Conservation (phyloP, 2,888 invertebrate species). For the Mallateleia sp. region DNA sequence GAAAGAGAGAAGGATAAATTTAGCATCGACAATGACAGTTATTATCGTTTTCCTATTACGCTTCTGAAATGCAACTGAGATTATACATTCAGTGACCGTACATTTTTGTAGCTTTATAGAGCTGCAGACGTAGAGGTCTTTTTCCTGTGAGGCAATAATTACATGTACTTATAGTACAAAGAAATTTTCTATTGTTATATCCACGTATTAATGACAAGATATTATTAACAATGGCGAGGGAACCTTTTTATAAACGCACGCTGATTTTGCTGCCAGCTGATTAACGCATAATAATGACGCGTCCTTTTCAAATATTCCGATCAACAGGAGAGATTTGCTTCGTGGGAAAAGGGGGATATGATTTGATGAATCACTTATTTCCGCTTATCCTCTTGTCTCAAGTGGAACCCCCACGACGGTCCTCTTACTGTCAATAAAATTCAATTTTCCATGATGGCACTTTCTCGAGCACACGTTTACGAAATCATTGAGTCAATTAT, state of each 20-base stretch:
- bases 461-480: too few species aligned
- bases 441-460: too few species aligned
- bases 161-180: constrained; percentile 32
- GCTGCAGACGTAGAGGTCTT: constrained; percentile 26
- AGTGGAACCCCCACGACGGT: too few species aligned
- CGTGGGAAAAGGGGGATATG: constrained; percentile 1
- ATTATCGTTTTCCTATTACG: constrained; percentile 53
- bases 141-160: constrained; percentile 41
- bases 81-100: constrained; percentile 50
- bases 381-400: too few species aligned
- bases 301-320: constrained; percentile 5
- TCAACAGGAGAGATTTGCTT: constrained; percentile 8
- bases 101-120: constrained; percentile 45
- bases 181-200: constrained; percentile 48
- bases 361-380: constrained; percentile 2
- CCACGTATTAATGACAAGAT: constrained; percentile 30
- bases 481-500: too few species aligned
- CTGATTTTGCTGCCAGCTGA: background rate
- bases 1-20: background rate
- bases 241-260: constrained; percentile 26
- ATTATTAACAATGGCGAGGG: constrained; percentile 42
- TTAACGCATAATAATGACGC: constrained; percentile 14
- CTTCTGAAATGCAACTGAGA: constrained; percentile 32
- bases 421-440: too few species aligned
- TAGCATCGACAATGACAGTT: constrained; percentile 47